Evolutionary conservation across 64 coral and sea anemone genomes (phyloP), one percentile per base, ranked within the genome.

Genomic region (Pocillopora damicornis): DNA sequence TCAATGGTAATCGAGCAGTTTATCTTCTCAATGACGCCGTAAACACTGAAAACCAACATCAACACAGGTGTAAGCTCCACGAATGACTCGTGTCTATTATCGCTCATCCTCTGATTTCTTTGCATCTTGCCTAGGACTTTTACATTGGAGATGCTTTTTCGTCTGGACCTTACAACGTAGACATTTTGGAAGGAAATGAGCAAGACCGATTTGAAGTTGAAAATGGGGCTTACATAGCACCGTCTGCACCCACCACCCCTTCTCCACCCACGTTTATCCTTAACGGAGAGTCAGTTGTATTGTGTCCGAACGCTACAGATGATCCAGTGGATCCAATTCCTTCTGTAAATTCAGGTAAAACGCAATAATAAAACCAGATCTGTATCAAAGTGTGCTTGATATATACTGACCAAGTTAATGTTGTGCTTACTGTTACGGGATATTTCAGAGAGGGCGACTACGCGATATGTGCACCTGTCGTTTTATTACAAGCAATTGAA

Each of bases 221-320:
- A 58, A 45, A 58, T 78, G 91, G 89, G 12, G 58, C 76, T 1
- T 97, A 97, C 62, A 74, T 62, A 78, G 45, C 86, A 57, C 91
- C 91, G 0, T 88, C 82, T 15, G 37, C 93, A 5, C 90, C 90
- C n/a, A 75, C 58, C 36, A 91, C 88, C 6, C 87, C 87, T 45
- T 62, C 82, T 15, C 92, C 90, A 30, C 78, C 71, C 78, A 90
- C 83, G 12, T 97, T 97, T 56, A 86, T 62, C 13, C 75, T 86
- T 82, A 89, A 97, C 60, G 94, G 94, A 73, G 91, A 97, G 80
- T 88, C 94, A 13, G 81, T 97, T 42, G 77, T 82, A 30, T 75
- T 97, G 88, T 97, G 94, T 17, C 88, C 94, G 37, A 88, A 89
- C 60, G 82, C 91, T 5, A 83, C 92, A 73, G 87, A 93, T 76